Base-by-base conservation (phyloP, 1,140 invertebrate genomes). In the Stenopsyche tienmushanensis region DNA sequence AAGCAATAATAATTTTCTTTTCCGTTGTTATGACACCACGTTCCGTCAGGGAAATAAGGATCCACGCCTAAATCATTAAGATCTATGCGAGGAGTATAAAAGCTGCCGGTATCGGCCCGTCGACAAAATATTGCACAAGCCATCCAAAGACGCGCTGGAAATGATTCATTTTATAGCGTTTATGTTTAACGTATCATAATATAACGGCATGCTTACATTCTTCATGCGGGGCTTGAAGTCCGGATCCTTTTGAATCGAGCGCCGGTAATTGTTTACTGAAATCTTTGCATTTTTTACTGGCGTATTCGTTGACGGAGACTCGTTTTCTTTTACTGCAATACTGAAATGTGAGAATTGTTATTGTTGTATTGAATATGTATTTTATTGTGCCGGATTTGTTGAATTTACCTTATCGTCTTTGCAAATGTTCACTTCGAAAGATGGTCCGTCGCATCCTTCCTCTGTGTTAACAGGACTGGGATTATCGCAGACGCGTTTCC, bases 41-140 rank as follows among this genome's bases (percentile, higher is more conserved):
- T 91, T 1, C 90, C 90, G 76, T 92, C 90, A 0, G 90, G 90
- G 72, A 90, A 89, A 75, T 90, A 90, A 0, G 89, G 84, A 69
- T 89, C 85, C 3, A 89, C 75, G 3, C 87, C 87, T 20, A 86
- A 76, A 72, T 88, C 86, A 72, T 90, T 89, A 29, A 91, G 78
- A 75, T 91, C 89, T 1, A 89, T 77, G 2, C 88, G 78, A 1
- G 90, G 89, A 1, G 89, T 86, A 73, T 91, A 91, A 77, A 84
- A 92, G 1, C 83, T 83, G 1, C 83, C 83, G 21, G 82, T 84
- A 66, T 84, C 84, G 42, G 80, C 81, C 10, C 86, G 81, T 47
- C 83, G 79, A 72, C 90, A 92, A 74, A 90, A 92, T 66, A 92
- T 84, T 7, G 89, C 84, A 72, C 90, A 92, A 0, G 84, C 85